Evolutionary conservation across 2,888 invertebrate species (phyloP), one percentile per base, ranked within the genome.

Genomic region (Ephialtes manifestator): DNA sequence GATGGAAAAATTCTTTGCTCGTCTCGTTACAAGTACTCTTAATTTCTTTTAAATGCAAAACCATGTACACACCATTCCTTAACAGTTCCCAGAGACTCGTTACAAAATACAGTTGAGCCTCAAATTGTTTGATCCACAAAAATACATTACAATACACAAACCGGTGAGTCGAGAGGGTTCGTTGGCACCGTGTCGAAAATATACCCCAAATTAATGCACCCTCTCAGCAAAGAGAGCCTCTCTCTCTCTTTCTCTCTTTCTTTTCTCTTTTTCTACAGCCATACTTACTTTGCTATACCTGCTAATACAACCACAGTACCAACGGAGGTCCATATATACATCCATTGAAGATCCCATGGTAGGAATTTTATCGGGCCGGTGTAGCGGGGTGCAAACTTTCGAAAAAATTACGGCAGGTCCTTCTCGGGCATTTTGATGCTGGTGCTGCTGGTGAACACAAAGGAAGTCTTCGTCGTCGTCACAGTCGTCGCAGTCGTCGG

Each of bases 371-470:
- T 81, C 68, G 70, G 63, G 81, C 68, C 70, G 76, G 83, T 87
- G 84, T 76, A 67, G 76, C 81, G 53, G 85, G 82, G 75, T 80
- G 80, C 77, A 78, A 76, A 67, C 68, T 85, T 71, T 39, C 71
- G 86, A 88, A 87, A 90, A 92, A 92, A 93, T 92, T 90, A 90
- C 89, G 88, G 90, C 91, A 91, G 91, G 91, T 93, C 89, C 90
- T 90, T 88, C 46, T 15, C 46, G 53, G 39, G 68, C 11, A 20
- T 60, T 53, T 53, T 51, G 76, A 80, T 58, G 76, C 71, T 77
- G 76, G 51, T 55, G 46, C 55, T 65, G 76, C 60, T 75, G 70
- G 68, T 28, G 60, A 51, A 31, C 70, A 78, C 81, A 84, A 84
- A 84, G 81, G 84, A 77, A 81, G 81, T 77, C 72, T 79, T 72